A percentile compares a stretch with the other conserved stretches of the same genome.
These are phyloP conservation scores for Amphipoea oculea DNA, from an alignment of 2,888 invertebrate genomes.

Conservation along the genomic window DNA sequence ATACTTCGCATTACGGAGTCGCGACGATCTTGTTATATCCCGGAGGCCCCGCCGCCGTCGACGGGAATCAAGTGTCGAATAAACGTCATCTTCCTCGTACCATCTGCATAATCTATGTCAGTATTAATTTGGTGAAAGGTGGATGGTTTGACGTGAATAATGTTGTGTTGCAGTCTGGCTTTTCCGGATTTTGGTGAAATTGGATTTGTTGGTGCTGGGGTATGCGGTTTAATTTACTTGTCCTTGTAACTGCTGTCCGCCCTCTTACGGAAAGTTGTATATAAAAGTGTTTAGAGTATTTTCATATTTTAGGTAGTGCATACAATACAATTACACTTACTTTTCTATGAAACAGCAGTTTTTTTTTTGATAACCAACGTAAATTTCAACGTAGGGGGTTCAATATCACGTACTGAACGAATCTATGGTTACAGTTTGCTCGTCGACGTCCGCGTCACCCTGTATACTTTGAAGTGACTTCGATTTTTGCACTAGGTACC, in stretches of 20 bases:
- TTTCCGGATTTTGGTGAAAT: not conserved
- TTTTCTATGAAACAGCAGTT: too few relatives aligned
- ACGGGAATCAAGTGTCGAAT: slow-evolving; percentile 64
- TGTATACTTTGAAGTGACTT: too few relatives aligned
- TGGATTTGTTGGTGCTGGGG: not conserved
- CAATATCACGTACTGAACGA: too few relatives aligned
- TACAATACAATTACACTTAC: too few relatives aligned
- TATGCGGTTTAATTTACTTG: not conserved
- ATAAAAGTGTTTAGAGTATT: too few relatives aligned
- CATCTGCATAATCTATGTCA: slow-evolving; percentile 62
- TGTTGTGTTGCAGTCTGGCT: slow-evolving; percentile 11
- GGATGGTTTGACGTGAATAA: slow-evolving; percentile 26
- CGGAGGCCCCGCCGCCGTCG: slow-evolving; percentile 31
- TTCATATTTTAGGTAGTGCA: too few relatives aligned
- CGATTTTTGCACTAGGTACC: too few relatives aligned
- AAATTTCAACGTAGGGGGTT: too few relatives aligned
- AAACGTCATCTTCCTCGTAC: slow-evolving; percentile 60
- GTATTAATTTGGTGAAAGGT: slow-evolving; percentile 50
- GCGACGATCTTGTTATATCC: slow-evolving; percentile 53
- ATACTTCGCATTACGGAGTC: slow-evolving; percentile 51
- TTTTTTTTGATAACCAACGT: too few relatives aligned
- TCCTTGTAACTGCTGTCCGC: not conserved
- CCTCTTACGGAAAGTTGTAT: too few relatives aligned
- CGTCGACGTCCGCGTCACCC: too few relatives aligned
- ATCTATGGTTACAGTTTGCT: too few relatives aligned